Conservation (phyloP, 2,888 invertebrate genomes). For the Drosophila silvestris region DNA sequence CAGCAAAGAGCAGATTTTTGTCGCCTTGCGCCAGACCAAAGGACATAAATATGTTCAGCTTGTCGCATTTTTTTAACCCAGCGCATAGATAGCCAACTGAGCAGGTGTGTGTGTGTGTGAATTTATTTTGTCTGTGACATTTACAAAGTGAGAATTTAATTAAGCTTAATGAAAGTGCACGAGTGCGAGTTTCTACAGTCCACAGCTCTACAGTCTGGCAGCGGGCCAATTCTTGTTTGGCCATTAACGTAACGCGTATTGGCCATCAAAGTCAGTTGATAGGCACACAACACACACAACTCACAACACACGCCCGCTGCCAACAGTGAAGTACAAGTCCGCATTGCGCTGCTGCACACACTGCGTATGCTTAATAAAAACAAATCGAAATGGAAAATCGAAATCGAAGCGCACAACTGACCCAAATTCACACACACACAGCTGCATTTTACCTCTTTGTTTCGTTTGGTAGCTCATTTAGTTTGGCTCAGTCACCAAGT, state of each 20-base stretch:
- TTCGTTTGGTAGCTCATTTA: conserved; percentile 10
- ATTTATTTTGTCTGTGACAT: conserved; percentile 62
- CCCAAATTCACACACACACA: conserved; percentile 59
- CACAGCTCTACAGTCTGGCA: conserved; percentile 47
- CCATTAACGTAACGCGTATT: conserved; percentile 25
- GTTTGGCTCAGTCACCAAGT: conserved; percentile 27
- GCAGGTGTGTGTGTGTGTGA: conserved; percentile 41
- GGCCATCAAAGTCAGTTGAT: conserved; percentile 40
- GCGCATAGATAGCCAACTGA: conserved; percentile 46
- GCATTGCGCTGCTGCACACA: conserved; percentile 33
- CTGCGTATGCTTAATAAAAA: conserved; percentile 77
- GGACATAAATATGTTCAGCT: conserved; percentile 76
- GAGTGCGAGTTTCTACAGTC: conserved; percentile 37
- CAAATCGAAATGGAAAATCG: conserved; percentile 53
- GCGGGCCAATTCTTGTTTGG: conserved; percentile 58
- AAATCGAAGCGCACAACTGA: conserved; percentile 59
- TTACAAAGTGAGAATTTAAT: conserved; percentile 80
- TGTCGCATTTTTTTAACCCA: conserved; percentile 57
- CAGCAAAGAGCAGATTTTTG: conserved; percentile 64
- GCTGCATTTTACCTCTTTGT: conserved; percentile 48
- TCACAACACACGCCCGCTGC: conserved; percentile 7
- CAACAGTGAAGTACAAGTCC: neutral
- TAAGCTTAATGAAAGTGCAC: conserved; percentile 79
- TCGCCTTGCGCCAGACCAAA: conserved; percentile 68
- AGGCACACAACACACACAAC: neutral